These are phyloP conservation scores for Maniola hyperantus DNA, from an alignment of 2,888 invertebrate genomes.

Conservation along the genomic window DNA sequence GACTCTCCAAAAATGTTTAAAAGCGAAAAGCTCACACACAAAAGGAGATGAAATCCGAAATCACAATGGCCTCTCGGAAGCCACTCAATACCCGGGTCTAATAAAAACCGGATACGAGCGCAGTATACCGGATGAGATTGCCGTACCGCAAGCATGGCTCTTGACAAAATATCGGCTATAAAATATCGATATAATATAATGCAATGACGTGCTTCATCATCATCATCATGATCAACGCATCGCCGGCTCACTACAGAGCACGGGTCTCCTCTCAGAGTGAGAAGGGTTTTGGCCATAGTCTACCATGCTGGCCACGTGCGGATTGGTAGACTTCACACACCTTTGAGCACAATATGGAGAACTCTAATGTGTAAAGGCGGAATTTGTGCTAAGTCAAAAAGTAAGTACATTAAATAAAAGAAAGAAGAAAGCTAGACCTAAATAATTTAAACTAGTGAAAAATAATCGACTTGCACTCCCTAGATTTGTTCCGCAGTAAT, in stretches of 20 bases:
- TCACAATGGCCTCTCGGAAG: slow-evolving; percentile 69
- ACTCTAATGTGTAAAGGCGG: too few species aligned
- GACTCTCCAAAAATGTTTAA: slow-evolving; percentile 47
- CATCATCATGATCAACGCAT: too few species aligned
- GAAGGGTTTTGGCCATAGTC: too few species aligned
- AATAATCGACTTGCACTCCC: not conserved
- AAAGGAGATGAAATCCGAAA: slow-evolving; percentile 60
- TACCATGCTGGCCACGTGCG: too few species aligned
- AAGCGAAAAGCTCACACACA: slow-evolving; percentile 58
- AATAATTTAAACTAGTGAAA: not conserved
- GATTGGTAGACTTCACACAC: too few species aligned
- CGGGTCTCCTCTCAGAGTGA: too few species aligned
- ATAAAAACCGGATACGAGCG: slow-evolving; percentile 73
- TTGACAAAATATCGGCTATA: slow-evolving; percentile 45
- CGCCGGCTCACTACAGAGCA: too few species aligned
- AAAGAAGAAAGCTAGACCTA: slow-evolving; percentile 22
- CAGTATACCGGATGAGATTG: slow-evolving; percentile 63
- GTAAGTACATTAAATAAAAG: not conserved
- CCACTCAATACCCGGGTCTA: slow-evolving; percentile 74
- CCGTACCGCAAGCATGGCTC: slow-evolving; percentile 52
- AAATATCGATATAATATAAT: slow-evolving; percentile 38
- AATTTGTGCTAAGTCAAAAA: too few species aligned
- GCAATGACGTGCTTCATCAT: not conserved
- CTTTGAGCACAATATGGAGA: too few species aligned
- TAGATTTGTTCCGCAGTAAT: slow-evolving; percentile 31